phyloP scores from a whole-genome alignment of 1,140 invertebrate genomes.

The Drosophila tsacasi region DNA sequence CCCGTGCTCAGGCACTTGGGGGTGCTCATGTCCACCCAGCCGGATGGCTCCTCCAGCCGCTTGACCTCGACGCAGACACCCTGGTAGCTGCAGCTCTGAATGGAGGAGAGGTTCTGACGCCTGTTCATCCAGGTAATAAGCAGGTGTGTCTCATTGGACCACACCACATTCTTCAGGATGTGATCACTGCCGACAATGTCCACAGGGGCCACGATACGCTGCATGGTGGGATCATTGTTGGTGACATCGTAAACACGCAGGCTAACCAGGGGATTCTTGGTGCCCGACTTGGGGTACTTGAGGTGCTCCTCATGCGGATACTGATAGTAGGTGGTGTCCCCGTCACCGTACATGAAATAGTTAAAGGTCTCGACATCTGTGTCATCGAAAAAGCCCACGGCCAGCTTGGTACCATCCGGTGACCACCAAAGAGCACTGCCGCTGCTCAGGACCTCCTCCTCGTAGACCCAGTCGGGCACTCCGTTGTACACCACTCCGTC shows the following conservation, averaged over 20 bases:
- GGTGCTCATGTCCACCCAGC: constrained; percentile 71
- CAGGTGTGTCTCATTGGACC: constrained; percentile 90
- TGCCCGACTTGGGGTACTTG: constrained; percentile 94
- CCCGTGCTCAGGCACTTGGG: constrained; percentile 63
- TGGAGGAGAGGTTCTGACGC: constrained; percentile 90
- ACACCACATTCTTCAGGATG: constrained; percentile 89
- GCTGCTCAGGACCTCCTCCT: constrained; percentile 95
- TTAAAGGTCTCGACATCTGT: constrained; percentile 88
- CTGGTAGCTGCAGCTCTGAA: constrained; percentile 65
- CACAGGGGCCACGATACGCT: constrained; percentile 84
- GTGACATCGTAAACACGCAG: constrained; percentile 89
- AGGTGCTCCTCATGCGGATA: constrained; percentile 95
- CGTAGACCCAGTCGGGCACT: constrained; percentile 92
- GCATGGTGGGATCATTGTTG: constrained; percentile 68
- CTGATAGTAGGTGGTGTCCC: constrained; percentile 89
- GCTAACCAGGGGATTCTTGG: constrained; percentile 90
- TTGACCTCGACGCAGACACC: constrained; percentile 69
- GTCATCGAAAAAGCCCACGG: constrained; percentile 95
- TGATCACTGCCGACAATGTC: constrained; percentile 86
- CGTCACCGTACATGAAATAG: constrained; percentile 88
- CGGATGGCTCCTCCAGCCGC: constrained; percentile 66
- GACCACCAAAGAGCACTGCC: constrained; percentile 96
- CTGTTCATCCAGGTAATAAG: constrained; percentile 94
- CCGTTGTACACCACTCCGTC: constrained; percentile 91
- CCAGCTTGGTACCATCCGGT: constrained; percentile 90